Percentiles rank a stretch among this genome's conserved stretches.
These are phyloP conservation scores for Stichopus horrens DNA, from an alignment of 53 echinoderm and acorn worm genomes.

Conservation along the genomic window DNA sequence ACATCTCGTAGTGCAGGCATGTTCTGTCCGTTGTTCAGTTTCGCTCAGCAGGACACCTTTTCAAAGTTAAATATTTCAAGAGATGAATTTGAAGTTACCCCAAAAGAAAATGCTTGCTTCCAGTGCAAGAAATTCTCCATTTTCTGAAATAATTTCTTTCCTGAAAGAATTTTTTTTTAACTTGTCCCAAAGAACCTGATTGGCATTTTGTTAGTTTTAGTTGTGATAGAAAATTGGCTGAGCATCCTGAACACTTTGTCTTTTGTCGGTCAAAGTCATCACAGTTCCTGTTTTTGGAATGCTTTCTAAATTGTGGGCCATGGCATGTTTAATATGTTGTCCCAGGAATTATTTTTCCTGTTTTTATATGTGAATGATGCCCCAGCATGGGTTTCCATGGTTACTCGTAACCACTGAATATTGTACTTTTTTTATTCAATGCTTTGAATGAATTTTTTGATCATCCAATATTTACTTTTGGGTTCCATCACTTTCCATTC, in stretches of 20 bases:
- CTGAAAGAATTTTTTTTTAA: too few relatives aligned
- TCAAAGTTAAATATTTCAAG: too few relatives aligned
- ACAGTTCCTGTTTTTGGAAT: slow-evolving; percentile 20
- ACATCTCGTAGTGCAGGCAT: slow-evolving; percentile 12
- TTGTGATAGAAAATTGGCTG: not conserved
- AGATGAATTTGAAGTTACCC: too few relatives aligned
- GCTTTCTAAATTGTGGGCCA: slow-evolving; percentile 21
- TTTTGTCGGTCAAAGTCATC: not conserved
- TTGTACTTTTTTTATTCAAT: not conserved
- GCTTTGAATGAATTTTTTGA: not conserved
- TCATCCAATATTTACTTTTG: not conserved
- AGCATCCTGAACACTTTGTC: slow-evolving; percentile 12
- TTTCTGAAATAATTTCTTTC: too few relatives aligned
- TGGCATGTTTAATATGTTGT: slow-evolving; percentile 27
- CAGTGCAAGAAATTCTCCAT: too few relatives aligned
- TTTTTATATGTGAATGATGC: not conserved
- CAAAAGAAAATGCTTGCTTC: too few relatives aligned
- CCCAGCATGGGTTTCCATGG: slow-evolving; percentile 10
- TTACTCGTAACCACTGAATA: not conserved
- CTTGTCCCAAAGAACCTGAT: too few relatives aligned
- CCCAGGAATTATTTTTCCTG: not conserved
- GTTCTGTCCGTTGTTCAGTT: slow-evolving; percentile 1
- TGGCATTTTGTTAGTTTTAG: too few relatives aligned
- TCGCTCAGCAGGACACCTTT: not conserved
- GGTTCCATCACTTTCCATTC: not conserved